Evolutionary conservation across 2,888 invertebrate genomes (phyloP), one percentile per base, ranked within the genome.

Genomic region (Hypsopygia costalis): DNA sequence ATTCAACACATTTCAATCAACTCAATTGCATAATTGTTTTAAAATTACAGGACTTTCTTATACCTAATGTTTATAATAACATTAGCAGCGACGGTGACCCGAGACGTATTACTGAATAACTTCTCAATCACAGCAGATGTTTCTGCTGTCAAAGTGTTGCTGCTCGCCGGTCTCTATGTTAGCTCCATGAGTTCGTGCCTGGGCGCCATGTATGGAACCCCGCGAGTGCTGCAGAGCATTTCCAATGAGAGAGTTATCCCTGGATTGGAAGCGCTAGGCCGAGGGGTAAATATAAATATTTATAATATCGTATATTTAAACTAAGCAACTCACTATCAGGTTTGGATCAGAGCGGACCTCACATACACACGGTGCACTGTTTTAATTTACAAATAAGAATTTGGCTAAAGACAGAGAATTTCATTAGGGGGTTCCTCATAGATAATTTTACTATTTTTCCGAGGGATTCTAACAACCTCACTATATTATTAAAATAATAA

Each of bases 161-260:
- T 98, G 43, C 87, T 98, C 28, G 94, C 97, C 40, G 98, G 98
- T 11, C 91, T 98, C 38, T 99, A 98, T 79, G 97, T 98, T 9
- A 97, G 97, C 39, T 98, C 98, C 10, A 95, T 98, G 91, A 98
- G 98, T 31, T 97, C 97, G 34, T 97, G 98, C 69, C 91, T 98
- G 58, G 98, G 98, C 7, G 97, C 98, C 27, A 95, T 98, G 93
- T 98, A 98, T 68, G 98, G 98, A 1, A 97, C 98, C 1, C 98
- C 98, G 0, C 91, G 98, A 54, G 97, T 98, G 1, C 85, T 98
- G 21, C 98, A 98, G 78, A 97, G 97, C 48, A 98, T 99, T 56
- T 97, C 98, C 31, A 94, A 95, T 69, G 98, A 98, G 76, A 97
- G 95, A 81, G 97, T 98, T 28, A 96, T 99, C 60, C 98, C 98